Conservation (phyloP, 2,113 vertebrate genomes). For the Mugil cephalus region DNA sequence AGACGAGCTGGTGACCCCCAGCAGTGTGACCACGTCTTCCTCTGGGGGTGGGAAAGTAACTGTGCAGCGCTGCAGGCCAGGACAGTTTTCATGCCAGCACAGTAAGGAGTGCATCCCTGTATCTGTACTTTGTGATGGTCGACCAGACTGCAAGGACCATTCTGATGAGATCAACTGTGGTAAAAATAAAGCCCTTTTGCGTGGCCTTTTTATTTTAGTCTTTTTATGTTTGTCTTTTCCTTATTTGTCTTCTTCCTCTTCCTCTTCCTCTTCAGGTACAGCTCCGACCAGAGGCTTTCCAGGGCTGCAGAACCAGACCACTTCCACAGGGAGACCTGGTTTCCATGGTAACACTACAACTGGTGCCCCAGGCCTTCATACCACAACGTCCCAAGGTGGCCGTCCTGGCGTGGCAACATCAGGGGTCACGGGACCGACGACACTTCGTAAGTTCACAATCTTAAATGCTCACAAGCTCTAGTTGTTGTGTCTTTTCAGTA, state of each 20-base stretch:
- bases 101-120: conserved; percentile 76
- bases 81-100: conserved; percentile 76
- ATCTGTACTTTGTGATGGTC: conserved; percentile 81
- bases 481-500: no score
- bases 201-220: not conserved
- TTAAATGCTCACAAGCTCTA: conserved; percentile 6
- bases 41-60: conserved; percentile 56
- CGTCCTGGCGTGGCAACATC: conserved; percentile 68
- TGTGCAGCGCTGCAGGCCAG: conserved; percentile 48
- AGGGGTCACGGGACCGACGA: conserved; percentile 64
- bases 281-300: conserved; percentile 62
- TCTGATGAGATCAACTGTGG: conserved; percentile 82
- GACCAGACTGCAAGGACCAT: conserved; percentile 70
- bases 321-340: conserved; percentile 64
- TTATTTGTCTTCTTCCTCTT: not conserved
- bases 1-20: conserved; percentile 80
- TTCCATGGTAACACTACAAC: conserved; percentile 37
- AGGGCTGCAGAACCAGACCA: conserved; percentile 73
- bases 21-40: conserved; percentile 48
- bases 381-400: conserved; percentile 59
- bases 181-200: conserved; percentile 43
- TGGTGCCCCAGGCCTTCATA: conserved; percentile 72
- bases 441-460: conserved; percentile 37
- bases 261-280: conserved; percentile 42
- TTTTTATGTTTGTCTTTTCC: not conserved